Base-by-base conservation (phyloP, 2,888 invertebrate genomes). In the Chymomyza procnemis region DNA sequence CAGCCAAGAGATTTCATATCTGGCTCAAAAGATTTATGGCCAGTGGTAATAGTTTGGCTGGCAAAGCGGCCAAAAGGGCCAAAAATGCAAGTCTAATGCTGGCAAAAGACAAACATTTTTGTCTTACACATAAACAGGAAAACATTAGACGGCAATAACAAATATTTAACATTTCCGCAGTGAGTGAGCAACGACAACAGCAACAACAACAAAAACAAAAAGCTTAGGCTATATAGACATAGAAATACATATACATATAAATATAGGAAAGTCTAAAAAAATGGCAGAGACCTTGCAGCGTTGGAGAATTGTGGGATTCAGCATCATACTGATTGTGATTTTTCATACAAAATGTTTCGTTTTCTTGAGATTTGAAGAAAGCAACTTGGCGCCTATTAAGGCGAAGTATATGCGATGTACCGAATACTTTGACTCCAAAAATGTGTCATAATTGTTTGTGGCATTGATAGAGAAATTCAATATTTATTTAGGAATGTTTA, bases 161-260 rank as follows among this genome's bases (percentile, higher is more conserved):
- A 87, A 84, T 85, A 84, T 87, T 87, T 87, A 84, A 86, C 88
- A 87, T 87, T 84, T 84, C 83, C 83, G 83, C 83, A 84, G 76
- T 19, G 14, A 54, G 21, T 18, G 8, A 54, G 19, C 19, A 50
- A 50, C 58, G 58, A 60, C 65, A 64, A 48, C 60, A 18, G 9
- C 26, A 56, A 59, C 22, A 59, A 65, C 62, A 62, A 57, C 47
- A 61, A 62, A 12, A 47, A 47, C 47, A 56, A 68, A 54, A 26
- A 26, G 26, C 26, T 26, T 5, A 26, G 26, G 22, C 55, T 12
- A 55, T 5, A n/a, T 26, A 55, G 22, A 19, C 54, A 52, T 54
- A 14, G 21, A 14, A 21, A 22, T 54, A 18, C 3, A 34, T 34
- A 34, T 9, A 4, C 34, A 34, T 5, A 34, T 1, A 34, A 22